Percentiles rank a stretch among this genome's conserved stretches.
Conservation (phyloP, 2,797 vertebrate species). For the Enteromius trimaculatus region DNA sequence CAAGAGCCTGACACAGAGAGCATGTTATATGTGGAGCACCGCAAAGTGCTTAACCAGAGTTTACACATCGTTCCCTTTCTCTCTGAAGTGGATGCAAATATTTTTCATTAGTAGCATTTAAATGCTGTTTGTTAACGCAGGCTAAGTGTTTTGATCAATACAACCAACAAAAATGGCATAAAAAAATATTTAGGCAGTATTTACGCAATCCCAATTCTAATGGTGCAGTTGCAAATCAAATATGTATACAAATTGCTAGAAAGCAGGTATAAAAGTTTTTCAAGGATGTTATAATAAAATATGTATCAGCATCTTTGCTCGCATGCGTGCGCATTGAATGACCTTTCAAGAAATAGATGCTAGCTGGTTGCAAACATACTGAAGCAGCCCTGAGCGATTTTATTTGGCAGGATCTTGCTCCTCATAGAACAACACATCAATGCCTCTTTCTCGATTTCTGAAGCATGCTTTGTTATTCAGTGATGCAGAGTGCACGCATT, state of each 20-base stretch:
- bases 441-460: conserved; percentile 37
- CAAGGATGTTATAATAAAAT: conserved; percentile 43
- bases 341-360: conserved; percentile 55
- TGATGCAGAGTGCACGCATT: conserved; percentile 18
- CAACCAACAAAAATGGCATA: neutral
- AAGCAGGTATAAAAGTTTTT: conserved; percentile 37
- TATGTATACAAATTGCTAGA: conserved; percentile 2
- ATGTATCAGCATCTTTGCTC: conserved; percentile 43
- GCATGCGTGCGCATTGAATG: conserved; percentile 47
- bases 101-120: neutral
- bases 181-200: neutral
- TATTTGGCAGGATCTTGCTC: conserved; percentile 50
- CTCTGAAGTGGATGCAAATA: neutral
- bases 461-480: conserved; percentile 36
- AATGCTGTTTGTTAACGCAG: neutral
- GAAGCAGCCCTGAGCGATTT: conserved; percentile 48
- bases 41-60: conserved; percentile 2
- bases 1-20: conserved; percentile 31
- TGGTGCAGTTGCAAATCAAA: neutral
- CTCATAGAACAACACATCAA: conserved; percentile 27
- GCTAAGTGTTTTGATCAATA: neutral
- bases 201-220: neutral
- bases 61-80: conserved; percentile 4
- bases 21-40: neutral
- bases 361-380: conserved; percentile 50